Evolutionary conservation across 2,113 vertebrate species (phyloP), one percentile per base, ranked within the genome.

Genomic region (Tupaia chinensis): DNA sequence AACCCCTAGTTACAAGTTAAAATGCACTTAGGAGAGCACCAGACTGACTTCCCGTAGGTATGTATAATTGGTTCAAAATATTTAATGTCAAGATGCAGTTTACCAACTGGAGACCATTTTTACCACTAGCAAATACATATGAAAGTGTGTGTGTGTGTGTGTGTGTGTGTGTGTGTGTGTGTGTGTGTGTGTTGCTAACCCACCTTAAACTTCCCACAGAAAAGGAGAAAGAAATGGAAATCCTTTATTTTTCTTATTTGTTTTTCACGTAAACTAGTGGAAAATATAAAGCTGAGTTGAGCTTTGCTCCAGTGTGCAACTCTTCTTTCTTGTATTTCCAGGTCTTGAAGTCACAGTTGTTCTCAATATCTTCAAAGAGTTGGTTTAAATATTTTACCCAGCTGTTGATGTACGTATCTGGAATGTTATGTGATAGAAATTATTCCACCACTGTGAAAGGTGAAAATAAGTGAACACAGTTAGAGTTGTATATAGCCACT

Each of bases 11-110:
- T 85, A 6, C 6, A 54, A 85, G 29, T 68, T 61, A 23, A 0
- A 44, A 0, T 23, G 1, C 1, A 60, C n/a, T 60, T 20, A 68
- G 1, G 7, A 5, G 74, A 82, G 7, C 13, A 25, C 9, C 1
- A 56, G 29, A 9, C 25, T 73, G 20, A 79, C 20, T 60, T 60
- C 20, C 8, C 9, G 27, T 23, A 72, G 56, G 25, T 72, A 54
- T 93, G 60, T 79, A 65, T n/a, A 61, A 61, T n/a, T 78, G 6
- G 19, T 44, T 78, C 13, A n/a, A 9, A 23, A 3, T 34, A 78
- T 69, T 20, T 9, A 27, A 73, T 56, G 32, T 70, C 5, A 60
- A 66, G 53, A 61, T 9, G 0, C 29, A 72, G 1, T 10, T 95
- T 82, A 58, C 23, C 58, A 82, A 19, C 19, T 56, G 1, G 2